Evolutionary conservation across 2,888 invertebrate species (phyloP), one percentile per base, ranked within the genome.

Genomic region (Lasioglossum malachurum): DNA sequence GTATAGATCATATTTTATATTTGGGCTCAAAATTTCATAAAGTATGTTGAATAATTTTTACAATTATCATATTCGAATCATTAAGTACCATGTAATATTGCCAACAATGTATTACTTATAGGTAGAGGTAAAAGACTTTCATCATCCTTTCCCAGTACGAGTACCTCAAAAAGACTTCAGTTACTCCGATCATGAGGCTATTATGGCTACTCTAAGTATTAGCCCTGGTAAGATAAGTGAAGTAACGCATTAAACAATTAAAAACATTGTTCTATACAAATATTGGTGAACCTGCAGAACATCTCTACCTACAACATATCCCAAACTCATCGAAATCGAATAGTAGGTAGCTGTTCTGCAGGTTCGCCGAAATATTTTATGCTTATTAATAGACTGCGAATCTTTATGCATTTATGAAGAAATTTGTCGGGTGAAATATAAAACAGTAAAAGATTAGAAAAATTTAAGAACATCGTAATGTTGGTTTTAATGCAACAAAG

Each of bases 1-100:
- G 99, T 86, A 98, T 99, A 91, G 99, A 99, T 96, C 98, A 99
- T 95, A 97, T 99, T 90, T 96, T 99, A 91, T 98, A 97, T 94
- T 96, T 96, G 87, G 95, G 96, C 64, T 95, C 95, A 38, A 92
- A 94, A 31, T 89, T 93, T 60, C 90, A 91, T 73, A 93, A 93
- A 89, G 95, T 95, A 91, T 87, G 80, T 81, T 76, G 78, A 73
- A 23, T n/a, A 2, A 57, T 57, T 38, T 72, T 69, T 74, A 31
- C 12, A 41, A 49, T 57, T 23, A 49, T 10, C 57, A 14, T 1
- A 83, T 86, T 60, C 71, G 53, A 35, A 35, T 74, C n/a, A 2
- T 8, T 44, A 23, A 12, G 19, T 72, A 69, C 35, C 31, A 41
- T 8, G 31, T 19, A 60, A 16, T 38, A 19, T 73, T 27, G 75